These are phyloP conservation scores for Carabus problematicus DNA, from an alignment of 2,888 invertebrate species.

Conservation along the genomic window DNA sequence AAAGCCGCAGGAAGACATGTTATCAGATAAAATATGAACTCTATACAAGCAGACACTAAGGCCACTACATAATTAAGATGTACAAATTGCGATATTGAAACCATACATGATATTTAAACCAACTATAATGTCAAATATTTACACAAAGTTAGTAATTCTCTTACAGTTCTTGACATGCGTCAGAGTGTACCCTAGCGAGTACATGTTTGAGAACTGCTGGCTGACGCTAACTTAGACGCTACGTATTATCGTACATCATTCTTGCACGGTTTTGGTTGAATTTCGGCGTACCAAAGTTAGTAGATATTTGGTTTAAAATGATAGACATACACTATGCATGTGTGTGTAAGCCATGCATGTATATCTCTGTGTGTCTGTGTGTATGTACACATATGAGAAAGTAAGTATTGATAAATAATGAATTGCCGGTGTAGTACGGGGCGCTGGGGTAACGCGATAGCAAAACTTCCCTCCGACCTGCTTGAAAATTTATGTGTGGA, in stretches of 20 bases:
- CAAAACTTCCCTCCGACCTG: constrained; percentile 49
- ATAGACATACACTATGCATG: constrained; percentile 17
- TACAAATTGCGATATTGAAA: constrained; percentile 21
- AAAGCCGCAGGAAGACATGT: constrained; percentile 11
- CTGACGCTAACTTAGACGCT: too few species aligned
- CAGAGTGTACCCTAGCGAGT: too few species aligned
- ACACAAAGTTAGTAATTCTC: too few species aligned
- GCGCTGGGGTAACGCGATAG: constrained; percentile 44
- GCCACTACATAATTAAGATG: constrained; percentile 33
- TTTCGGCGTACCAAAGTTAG: too few species aligned
- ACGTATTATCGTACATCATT: too few species aligned
- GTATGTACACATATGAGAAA: constrained; percentile 42
- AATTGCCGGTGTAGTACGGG: constrained; percentile 21
- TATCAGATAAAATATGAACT: constrained; percentile 30
- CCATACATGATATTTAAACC: constrained; percentile 11
- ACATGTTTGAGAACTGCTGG: too few species aligned
- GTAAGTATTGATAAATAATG: constrained; percentile 44
- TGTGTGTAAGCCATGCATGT: not conserved
- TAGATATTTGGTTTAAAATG: constrained; percentile 20
- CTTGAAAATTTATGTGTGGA: constrained; percentile 59
- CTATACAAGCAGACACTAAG: constrained; percentile 21
- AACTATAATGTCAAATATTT: too few species aligned
- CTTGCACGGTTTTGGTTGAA: too few species aligned
- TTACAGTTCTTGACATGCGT: too few species aligned
- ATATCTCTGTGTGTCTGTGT: constrained; percentile 20